phyloP scores from a whole-genome alignment of 2,113 vertebrate species.

The Semnornis frantzii region DNA sequence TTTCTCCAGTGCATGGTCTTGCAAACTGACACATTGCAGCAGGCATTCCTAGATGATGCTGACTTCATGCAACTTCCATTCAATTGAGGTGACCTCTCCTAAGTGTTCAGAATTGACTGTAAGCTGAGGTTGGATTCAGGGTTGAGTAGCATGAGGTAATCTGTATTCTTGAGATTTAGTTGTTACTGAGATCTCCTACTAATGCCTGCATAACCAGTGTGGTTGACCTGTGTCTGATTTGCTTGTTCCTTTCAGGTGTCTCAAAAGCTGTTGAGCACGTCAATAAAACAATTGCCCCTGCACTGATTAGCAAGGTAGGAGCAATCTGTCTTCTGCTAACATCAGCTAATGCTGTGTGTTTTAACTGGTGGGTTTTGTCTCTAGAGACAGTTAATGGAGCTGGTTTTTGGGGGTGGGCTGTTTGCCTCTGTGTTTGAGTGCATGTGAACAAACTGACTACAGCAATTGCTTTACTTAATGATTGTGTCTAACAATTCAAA shows the following conservation, averaged over 20 bases:
- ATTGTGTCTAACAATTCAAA: background rate
- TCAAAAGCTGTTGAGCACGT: slow-evolving; percentile 99
- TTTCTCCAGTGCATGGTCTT: slow-evolving; percentile 82
- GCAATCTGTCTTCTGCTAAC: slow-evolving; percentile 80
- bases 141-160: background rate
- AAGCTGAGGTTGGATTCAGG: background rate
- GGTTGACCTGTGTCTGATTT: slow-evolving; percentile 85
- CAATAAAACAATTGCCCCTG: slow-evolving; percentile 99
- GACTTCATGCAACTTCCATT: background rate
- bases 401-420: background rate
- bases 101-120: slow-evolving; percentile 22
- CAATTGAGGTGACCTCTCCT: background rate
- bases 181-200: slow-evolving; percentile 69
- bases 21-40: slow-evolving; percentile 81
- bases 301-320: slow-evolving; percentile 98
- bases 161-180: background rate
- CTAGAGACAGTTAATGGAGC: background rate
- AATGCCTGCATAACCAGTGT: slow-evolving; percentile 73
- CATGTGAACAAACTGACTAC: background rate
- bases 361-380: background rate
- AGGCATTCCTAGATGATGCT: slow-evolving; percentile 70
- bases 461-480: background rate
- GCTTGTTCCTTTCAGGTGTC: slow-evolving; percentile 98
- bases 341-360: background rate
- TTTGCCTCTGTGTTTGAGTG: background rate